Evolutionary conservation across 2,888 invertebrate genomes (phyloP).

Genomic region (Perizoma flavofasciatum): DNA sequence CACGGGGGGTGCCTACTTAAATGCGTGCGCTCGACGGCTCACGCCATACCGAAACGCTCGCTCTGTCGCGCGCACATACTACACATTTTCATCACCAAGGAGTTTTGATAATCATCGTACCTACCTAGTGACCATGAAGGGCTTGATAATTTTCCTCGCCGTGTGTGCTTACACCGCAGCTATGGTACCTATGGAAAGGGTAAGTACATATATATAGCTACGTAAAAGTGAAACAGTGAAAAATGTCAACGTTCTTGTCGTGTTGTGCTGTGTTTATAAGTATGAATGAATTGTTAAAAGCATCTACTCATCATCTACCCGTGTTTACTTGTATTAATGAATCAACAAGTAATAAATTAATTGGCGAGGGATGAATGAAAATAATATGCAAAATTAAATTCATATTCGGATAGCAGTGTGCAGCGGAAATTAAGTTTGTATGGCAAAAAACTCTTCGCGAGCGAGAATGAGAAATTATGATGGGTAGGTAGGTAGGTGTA

Average conservation of each 20-base stretch:
- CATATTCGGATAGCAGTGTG: no score
- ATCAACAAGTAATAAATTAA: no score
- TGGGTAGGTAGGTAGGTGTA: no score
- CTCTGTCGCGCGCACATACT: constrained; percentile 44
- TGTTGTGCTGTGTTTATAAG: constrained; percentile 6
- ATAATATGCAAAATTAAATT: no score
- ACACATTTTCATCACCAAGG: constrained; percentile 25
- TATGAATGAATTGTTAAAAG: background rate
- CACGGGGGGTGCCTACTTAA: constrained; percentile 21
- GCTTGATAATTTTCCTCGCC: constrained; percentile 52
- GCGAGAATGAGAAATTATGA: no score
- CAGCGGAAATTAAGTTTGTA: no score
- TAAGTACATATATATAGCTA: constrained; percentile 49
- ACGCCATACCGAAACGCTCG: constrained; percentile 57
- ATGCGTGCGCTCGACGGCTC: constrained; percentile 35
- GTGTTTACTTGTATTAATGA: no score
- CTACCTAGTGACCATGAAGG: constrained; percentile 52
- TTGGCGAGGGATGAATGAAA: no score
- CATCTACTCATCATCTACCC: constrained; percentile 7
- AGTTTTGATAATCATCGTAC: constrained; percentile 14
- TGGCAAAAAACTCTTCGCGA: no score
- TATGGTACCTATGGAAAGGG: constrained; percentile 60
- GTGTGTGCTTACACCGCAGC: constrained; percentile 55
- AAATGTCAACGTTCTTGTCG: background rate
- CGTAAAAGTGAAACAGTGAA: constrained; percentile 11